Conservation (phyloP, 2,888 invertebrate species). For the Drosophila falleni region DNA sequence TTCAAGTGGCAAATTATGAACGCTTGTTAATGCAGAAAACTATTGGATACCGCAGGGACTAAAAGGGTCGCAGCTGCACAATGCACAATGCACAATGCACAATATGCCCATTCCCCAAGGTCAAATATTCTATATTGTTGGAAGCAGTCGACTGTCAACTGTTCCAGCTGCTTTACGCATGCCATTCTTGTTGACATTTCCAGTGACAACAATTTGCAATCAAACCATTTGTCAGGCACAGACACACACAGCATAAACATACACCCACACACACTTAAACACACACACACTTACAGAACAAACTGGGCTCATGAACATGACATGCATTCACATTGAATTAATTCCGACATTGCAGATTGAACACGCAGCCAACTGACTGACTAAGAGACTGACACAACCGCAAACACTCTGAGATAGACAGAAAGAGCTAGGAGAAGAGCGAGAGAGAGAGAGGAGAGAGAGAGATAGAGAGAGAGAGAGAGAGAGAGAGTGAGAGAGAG, state of each 20-base stretch:
- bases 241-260: constrained; percentile 10
- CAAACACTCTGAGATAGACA: constrained; percentile 24
- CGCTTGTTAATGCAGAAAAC: constrained; percentile 41
- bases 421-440: not conserved
- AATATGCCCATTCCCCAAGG: constrained; percentile 25
- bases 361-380: constrained; percentile 47
- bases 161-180: constrained; percentile 49
- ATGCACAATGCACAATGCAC: constrained; percentile 19
- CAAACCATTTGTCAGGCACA: constrained; percentile 69
- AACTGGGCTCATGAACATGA: constrained; percentile 70
- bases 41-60: not conserved
- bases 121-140: constrained; percentile 27
- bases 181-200: constrained; percentile 71
- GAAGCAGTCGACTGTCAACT: constrained; percentile 11
- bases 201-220: constrained; percentile 77
- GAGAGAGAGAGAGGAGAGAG: not conserved
- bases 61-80: constrained; percentile 18
- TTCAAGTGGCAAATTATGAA: constrained; percentile 27
- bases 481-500: not conserved
- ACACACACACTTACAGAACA: constrained; percentile 20
- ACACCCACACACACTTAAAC: constrained; percentile 19
- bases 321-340: constrained; percentile 78
- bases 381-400: constrained; percentile 28
- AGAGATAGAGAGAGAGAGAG: constrained; percentile 3
- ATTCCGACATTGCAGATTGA: constrained; percentile 66